Evolutionary conservation across 1,140 invertebrate genomes (phyloP).

Genomic region (Phymastichus coffea): DNA sequence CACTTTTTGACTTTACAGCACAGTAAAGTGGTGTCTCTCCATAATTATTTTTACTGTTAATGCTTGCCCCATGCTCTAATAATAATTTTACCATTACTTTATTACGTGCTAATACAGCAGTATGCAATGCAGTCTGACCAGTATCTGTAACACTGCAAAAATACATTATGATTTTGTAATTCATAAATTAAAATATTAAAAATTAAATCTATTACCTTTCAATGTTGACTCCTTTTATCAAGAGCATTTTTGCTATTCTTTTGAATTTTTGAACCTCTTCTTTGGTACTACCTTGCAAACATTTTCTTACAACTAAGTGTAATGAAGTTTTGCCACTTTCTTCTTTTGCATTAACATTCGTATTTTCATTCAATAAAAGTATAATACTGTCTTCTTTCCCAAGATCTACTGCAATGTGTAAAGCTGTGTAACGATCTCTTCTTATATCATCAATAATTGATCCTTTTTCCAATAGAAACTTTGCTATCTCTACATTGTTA

Average conservation of each 20-base stretch:
- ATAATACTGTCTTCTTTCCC: constrained; percentile 24
- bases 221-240: not conserved
- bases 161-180: constrained; percentile 70
- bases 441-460: constrained; percentile 18
- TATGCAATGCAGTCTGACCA: constrained; percentile 15
- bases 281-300: constrained; percentile 7
- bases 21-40: constrained; percentile 28
- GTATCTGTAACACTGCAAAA: constrained; percentile 20
- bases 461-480: constrained; percentile 19
- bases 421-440: constrained; percentile 4
- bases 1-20: constrained; percentile 31
- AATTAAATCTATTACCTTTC: constrained; percentile 8
- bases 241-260: constrained; percentile 16
- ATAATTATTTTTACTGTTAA: constrained; percentile 44
- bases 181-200: not conserved
- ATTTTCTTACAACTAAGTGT: constrained; percentile 5
- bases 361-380: constrained; percentile 22
- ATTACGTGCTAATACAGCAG: constrained; percentile 18
- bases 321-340: constrained; percentile 6
- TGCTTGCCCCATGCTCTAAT: constrained; percentile 25
- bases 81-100: constrained; percentile 23
- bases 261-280: constrained; percentile 17
- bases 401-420: constrained; percentile 26
- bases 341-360: constrained; percentile 24
- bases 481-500: constrained; percentile 23